These are phyloP conservation scores for Podarcis cretensis DNA, from an alignment of 2,113 vertebrate genomes.

Conservation along the genomic window DNA sequence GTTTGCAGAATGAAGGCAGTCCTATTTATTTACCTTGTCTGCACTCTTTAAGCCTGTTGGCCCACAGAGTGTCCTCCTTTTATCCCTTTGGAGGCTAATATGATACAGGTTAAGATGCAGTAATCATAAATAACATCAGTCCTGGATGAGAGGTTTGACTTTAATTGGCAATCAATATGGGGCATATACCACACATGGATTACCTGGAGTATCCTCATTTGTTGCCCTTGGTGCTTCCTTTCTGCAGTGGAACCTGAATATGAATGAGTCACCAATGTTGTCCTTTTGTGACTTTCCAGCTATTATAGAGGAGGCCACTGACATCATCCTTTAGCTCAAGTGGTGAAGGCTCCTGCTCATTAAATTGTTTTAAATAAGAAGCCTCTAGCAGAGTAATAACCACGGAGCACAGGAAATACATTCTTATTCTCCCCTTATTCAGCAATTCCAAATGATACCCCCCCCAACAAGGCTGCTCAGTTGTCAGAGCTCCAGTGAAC, in stretches of 20 bases:
- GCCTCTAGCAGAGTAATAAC: not conserved
- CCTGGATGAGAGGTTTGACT: not conserved
- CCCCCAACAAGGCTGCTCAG: not conserved
- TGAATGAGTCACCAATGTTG: conserved; percentile 17
- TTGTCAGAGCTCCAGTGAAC: not conserved
- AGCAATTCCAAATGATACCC: not conserved
- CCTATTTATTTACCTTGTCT: not conserved
- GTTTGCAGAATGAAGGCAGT: not conserved
- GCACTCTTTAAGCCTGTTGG: not conserved
- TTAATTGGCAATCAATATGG: not conserved
- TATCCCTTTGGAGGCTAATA: not conserved
- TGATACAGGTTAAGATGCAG: not conserved
- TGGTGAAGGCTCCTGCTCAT: conserved; percentile 9
- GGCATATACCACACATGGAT: not conserved
- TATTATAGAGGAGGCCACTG: conserved; percentile 6
- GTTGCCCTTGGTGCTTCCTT: not conserved
- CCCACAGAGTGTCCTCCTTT: not conserved
- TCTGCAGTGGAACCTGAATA: not conserved
- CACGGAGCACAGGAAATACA: not conserved
- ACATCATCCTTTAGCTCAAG: conserved; percentile 32
- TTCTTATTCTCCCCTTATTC: not conserved
- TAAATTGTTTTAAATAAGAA: conserved; percentile 12
- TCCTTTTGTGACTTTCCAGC: not conserved
- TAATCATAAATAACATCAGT: not conserved
- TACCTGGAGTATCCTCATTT: not conserved